Evolutionary conservation across 2,888 invertebrate species (phyloP).

Genomic region (Cyclophora albipunctata): DNA sequence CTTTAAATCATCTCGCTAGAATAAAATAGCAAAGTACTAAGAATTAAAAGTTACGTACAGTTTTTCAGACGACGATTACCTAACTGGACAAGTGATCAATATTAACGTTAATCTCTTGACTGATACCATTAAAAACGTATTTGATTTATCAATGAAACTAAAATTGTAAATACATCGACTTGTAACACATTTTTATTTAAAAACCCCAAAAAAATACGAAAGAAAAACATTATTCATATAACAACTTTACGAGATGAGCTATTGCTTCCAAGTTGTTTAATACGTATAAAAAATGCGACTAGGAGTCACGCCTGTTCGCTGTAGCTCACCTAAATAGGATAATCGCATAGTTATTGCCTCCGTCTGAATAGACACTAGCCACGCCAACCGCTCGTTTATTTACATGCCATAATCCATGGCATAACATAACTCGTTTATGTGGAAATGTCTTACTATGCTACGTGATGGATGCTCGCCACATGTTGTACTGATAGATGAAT

Average conservation of each 20-base stretch:
- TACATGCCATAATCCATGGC: constrained; percentile 47
- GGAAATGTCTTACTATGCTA: constrained; percentile 44
- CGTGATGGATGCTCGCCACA: constrained; percentile 34
- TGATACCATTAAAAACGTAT: too few relatives aligned
- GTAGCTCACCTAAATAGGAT: constrained; percentile 60
- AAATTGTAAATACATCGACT: too few relatives aligned
- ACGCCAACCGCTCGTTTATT: constrained; percentile 71
- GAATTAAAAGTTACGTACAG: too few relatives aligned
- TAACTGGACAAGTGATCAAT: too few relatives aligned
- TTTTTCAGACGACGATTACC: too few relatives aligned
- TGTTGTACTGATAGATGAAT: constrained; percentile 20
- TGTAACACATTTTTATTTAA: too few relatives aligned
- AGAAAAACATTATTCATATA: too few relatives aligned
- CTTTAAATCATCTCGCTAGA: too few relatives aligned
- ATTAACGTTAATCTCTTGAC: too few relatives aligned
- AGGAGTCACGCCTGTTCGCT: constrained; percentile 56
- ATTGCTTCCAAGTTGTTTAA: constrained; percentile 43
- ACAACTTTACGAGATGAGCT: constrained; percentile 4
- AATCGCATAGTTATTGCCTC: constrained; percentile 64
- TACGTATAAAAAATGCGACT: constrained; percentile 45
- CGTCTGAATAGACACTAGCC: constrained; percentile 64
- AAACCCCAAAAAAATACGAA: too few relatives aligned
- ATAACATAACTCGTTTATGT: constrained; percentile 50
- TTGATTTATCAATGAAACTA: too few relatives aligned
- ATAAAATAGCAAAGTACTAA: too few relatives aligned